These are phyloP conservation scores for Lamellibrachia satsuma DNA, from an alignment of 2,888 invertebrate genomes.

Conservation along the genomic window DNA sequence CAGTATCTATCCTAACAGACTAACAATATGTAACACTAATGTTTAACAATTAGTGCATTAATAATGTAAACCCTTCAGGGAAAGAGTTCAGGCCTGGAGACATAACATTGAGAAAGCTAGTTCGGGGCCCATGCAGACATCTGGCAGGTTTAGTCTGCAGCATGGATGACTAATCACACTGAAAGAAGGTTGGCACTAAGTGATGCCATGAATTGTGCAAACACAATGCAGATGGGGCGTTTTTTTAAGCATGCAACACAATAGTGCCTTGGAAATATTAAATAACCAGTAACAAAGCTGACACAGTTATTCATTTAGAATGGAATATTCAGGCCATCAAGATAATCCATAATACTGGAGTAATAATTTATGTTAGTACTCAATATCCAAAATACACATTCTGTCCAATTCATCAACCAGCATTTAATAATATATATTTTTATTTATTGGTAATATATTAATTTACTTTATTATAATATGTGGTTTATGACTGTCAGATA, in stretches of 20 bases:
- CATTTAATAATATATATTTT: not conserved
- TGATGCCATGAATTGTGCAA: not conserved
- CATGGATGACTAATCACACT: slow-evolving; percentile 6
- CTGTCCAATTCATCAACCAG: not conserved
- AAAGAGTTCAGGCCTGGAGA: slow-evolving; percentile 8
- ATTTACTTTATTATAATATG: not conserved
- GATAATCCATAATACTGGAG: not conserved
- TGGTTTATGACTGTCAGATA: not conserved
- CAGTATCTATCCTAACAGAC: not conserved
- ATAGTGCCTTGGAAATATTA: not conserved
- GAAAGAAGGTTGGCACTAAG: not conserved
- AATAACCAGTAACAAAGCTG: not conserved
- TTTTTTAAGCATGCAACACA: not conserved
- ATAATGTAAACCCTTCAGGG: not conserved
- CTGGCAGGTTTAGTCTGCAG: slow-evolving; percentile 4
- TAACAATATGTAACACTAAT: not conserved
- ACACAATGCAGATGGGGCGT: not conserved
- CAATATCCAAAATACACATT: not conserved
- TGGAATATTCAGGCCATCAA: not conserved
- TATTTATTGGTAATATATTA: not conserved
- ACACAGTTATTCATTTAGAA: not conserved
- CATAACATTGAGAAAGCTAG: not conserved
- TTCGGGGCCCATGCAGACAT: not conserved
- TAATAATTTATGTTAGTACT: not conserved
- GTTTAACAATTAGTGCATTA: not conserved